Evolutionary conservation across 2,888 invertebrate species (phyloP).

Genomic region (Byasa hedistus): DNA sequence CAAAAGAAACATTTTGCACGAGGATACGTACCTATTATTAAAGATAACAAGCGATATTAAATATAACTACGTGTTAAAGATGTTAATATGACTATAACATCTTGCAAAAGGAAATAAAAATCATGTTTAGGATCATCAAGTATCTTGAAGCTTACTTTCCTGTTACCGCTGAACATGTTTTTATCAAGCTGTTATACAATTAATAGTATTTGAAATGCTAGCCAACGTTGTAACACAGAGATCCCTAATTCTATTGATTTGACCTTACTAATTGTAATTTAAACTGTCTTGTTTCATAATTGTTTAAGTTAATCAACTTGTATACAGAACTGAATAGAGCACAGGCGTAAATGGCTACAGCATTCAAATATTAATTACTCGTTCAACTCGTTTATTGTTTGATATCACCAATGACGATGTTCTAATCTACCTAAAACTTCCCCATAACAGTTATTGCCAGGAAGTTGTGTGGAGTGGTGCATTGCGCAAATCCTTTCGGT

Average conservation of each 20-base stretch:
- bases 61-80: neutral
- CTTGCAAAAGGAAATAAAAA: no score
- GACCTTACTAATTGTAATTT: no score
- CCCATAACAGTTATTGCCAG: conserved; percentile 38
- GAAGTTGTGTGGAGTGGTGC: conserved; percentile 46
- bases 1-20: neutral
- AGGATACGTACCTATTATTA: neutral
- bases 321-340: neutral
- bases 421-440: conserved; percentile 22
- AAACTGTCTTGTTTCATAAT: no score
- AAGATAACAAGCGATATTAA: neutral
- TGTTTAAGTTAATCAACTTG: neutral
- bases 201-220: no score
- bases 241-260: no score
- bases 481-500: conserved; percentile 23
- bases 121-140: no score
- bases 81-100: neutral
- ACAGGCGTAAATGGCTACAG: conserved; percentile 9
- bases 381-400: conserved; percentile 16
- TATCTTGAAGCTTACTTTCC: no score
- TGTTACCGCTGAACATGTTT: no score
- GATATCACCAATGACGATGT: conserved; percentile 5
- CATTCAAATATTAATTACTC: conserved; percentile 19
- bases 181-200: no score
- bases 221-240: no score